These are phyloP conservation scores for Terrapene triunguis DNA, from an alignment of 2,113 vertebrate species.

Conservation along the genomic window DNA sequence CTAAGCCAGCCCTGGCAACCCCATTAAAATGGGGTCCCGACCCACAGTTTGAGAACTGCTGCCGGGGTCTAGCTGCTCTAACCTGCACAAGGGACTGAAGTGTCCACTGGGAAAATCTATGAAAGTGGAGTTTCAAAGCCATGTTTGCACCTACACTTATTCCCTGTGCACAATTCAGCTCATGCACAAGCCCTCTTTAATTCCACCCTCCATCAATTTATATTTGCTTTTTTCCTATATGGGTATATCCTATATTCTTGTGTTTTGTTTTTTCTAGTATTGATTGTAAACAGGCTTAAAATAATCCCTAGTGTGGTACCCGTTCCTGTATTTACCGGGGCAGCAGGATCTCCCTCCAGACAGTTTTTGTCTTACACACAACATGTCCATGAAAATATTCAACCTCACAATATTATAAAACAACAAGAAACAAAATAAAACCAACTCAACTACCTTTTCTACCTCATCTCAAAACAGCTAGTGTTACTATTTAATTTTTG, in stretches of 20 bases:
- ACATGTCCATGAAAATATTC: not conserved
- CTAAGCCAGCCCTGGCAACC: too few species aligned
- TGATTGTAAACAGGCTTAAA: not conserved
- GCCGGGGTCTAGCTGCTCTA: not conserved
- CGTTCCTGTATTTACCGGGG: not conserved
- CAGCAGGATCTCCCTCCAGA: not conserved
- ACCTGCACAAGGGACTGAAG: not conserved
- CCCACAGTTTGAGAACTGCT: too few species aligned
- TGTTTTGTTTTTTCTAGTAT: not conserved
- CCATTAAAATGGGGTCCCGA: too few species aligned
- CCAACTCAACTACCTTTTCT: not conserved
- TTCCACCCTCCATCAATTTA: not conserved
- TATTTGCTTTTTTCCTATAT: not conserved
- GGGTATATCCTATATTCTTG: not conserved
- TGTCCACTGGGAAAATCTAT: not conserved
- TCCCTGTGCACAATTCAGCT: not conserved
- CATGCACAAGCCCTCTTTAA: not conserved
- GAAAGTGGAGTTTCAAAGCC: not conserved
- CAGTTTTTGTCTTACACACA: accelerated
- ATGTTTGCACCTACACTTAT: not conserved
- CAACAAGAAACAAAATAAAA: not conserved
- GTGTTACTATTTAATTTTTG: not conserved
- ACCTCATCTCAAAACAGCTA: not conserved
- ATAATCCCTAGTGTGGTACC: not conserved
- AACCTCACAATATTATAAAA: not conserved